These are phyloP conservation scores for Eciton burchellii DNA, from an alignment of 1,140 invertebrate genomes.

Conservation along the genomic window DNA sequence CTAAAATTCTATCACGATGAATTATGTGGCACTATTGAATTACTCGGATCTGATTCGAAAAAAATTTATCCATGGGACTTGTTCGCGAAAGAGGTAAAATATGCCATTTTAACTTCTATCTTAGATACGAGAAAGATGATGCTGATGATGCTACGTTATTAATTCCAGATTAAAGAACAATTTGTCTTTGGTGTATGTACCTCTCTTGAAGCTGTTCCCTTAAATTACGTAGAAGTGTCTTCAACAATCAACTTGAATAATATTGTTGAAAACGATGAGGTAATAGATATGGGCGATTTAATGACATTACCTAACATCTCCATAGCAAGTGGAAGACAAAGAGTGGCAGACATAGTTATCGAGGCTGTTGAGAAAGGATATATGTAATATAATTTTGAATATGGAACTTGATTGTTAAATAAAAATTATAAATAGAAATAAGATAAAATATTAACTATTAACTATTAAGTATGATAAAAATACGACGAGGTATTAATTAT, in stretches of 20 bases:
- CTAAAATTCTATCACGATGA: conserved; percentile 87
- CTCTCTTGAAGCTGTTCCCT: conserved; percentile 88
- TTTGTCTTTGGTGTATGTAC: conserved; percentile 88
- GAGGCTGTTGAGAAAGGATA: conserved; percentile 88
- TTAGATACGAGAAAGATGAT: neutral
- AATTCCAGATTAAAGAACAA: conserved; percentile 86
- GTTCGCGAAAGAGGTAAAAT: conserved; percentile 79
- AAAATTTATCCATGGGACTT: conserved; percentile 86
- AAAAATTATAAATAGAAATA: too few relatives aligned
- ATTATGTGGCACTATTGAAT: conserved; percentile 85
- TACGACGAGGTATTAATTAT: too few relatives aligned
- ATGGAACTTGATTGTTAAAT: too few relatives aligned
- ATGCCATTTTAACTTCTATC: neutral
- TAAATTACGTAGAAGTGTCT: conserved; percentile 87
- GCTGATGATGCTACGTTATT: neutral
- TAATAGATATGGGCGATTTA: conserved; percentile 77
- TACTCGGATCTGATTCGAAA: conserved; percentile 87
- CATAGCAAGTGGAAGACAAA: conserved; percentile 83
- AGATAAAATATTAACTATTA: too few relatives aligned
- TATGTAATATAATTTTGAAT: neutral
- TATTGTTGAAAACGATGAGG: conserved; percentile 82
- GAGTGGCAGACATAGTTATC: conserved; percentile 87
- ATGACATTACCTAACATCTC: conserved; percentile 75
- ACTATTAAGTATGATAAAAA: too few relatives aligned
- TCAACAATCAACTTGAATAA: conserved; percentile 87